phyloP scores from a whole-genome alignment of 2,113 vertebrate species.

The Macrotis lagotis region DNA sequence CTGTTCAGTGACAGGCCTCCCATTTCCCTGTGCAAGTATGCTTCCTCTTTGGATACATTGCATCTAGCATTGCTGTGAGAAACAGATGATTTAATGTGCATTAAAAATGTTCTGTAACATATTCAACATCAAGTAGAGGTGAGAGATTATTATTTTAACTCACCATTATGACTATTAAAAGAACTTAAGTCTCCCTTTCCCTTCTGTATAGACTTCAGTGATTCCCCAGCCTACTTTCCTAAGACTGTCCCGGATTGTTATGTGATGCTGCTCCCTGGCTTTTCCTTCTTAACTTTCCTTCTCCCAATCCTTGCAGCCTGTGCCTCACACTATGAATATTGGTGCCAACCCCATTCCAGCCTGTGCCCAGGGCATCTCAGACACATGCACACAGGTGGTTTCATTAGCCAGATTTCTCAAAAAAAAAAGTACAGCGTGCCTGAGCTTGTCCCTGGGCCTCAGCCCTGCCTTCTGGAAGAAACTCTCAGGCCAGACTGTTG shows the following conservation, averaged over 20 bases:
- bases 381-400: conserved; percentile 52
- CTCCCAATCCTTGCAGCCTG: conserved; percentile 4
- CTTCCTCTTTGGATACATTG: not conserved
- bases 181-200: not conserved
- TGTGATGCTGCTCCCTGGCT: not conserved
- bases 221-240: not conserved
- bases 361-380: conserved; percentile 53
- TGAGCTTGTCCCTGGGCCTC: conserved; percentile 66
- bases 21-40: not conserved
- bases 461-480: conserved; percentile 39
- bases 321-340: not conserved
- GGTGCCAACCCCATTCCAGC: conserved; percentile 40
- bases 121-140: not conserved
- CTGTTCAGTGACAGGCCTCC: not conserved
- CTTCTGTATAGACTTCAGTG: not conserved
- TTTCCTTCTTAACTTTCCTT: conserved; percentile 18
- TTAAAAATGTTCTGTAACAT: not conserved
- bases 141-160: not conserved
- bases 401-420: conserved; percentile 56
- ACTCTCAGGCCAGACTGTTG: conserved; percentile 33
- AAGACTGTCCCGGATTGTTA: not conserved
- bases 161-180: not conserved
- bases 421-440: conserved; percentile 58
- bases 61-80: not conserved
- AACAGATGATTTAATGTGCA: not conserved